Evolutionary conservation across 1,140 invertebrate genomes (phyloP).

Genomic region (Zaprionus inermis): DNA sequence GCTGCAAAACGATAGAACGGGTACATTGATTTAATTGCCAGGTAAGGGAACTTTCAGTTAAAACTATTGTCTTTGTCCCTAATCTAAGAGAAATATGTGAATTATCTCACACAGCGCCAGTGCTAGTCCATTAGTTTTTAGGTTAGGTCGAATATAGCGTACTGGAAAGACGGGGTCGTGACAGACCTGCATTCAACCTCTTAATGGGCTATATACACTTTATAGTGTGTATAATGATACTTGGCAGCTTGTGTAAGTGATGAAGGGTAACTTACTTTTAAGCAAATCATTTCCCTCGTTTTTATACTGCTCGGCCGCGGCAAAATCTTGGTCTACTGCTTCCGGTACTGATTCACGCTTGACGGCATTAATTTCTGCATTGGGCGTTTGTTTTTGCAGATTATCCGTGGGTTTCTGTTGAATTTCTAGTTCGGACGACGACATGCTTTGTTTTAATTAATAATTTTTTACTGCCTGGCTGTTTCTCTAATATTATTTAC

Average conservation of each 20-base stretch:
- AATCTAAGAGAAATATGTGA: slow-evolving; percentile 24
- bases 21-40: background rate
- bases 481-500: slow-evolving; percentile 70
- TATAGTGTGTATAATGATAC: background rate
- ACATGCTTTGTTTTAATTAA: slow-evolving; percentile 67
- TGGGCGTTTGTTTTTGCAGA: slow-evolving; percentile 41
- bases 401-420: slow-evolving; percentile 55
- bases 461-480: slow-evolving; percentile 50
- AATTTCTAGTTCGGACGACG: slow-evolving; percentile 65
- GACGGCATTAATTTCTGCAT: slow-evolving; percentile 42
- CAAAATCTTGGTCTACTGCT: slow-evolving; percentile 59
- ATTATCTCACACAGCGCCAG: slow-evolving; percentile 57
- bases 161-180: slow-evolving; percentile 20
- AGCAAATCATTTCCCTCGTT: slow-evolving; percentile 93
- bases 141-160: slow-evolving; percentile 58
- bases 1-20: slow-evolving; percentile 86
- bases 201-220: background rate
- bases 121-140: slow-evolving; percentile 49
- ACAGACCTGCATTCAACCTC: slow-evolving; percentile 4
- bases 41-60: background rate
- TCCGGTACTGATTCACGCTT: slow-evolving; percentile 55
- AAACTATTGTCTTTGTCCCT: background rate
- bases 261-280: slow-evolving; percentile 88
- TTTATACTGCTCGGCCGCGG: slow-evolving; percentile 90
- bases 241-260: slow-evolving; percentile 16